Percentiles rank a stretch among this genome's conserved stretches.
Conservation (phyloP, 2,888 invertebrate species). For the Rhingia campestris region DNA sequence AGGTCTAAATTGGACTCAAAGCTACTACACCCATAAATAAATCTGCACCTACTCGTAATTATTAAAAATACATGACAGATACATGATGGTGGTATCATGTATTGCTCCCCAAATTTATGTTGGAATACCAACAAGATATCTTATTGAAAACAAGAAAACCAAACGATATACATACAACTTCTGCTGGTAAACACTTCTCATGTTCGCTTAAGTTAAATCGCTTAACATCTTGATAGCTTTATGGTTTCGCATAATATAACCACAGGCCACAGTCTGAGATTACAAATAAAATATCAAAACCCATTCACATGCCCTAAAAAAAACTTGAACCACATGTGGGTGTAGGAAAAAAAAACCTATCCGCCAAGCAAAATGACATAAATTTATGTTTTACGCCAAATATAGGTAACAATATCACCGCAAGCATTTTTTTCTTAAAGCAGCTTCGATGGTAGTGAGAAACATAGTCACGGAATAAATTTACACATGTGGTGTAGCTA, state of each 20-base stretch:
- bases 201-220: not conserved
- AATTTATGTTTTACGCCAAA: conserved; percentile 35
- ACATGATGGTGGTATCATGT: no score
- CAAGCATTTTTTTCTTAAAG: conserved; percentile 34
- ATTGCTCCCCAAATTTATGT: no score
- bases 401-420: conserved; percentile 37
- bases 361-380: conserved; percentile 29
- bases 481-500: not conserved
- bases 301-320: not conserved
- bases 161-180: not conserved
- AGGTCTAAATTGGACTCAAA: no score
- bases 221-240: conserved; percentile 15
- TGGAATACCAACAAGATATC: not conserved
- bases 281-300: not conserved
- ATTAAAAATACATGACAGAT: no score
- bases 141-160: not conserved
- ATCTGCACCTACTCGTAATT: no score
- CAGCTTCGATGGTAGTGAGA: conserved; percentile 6
- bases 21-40: no score
- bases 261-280: conserved; percentile 18
- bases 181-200: not conserved
- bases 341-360: conserved; percentile 28
- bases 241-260: conserved; percentile 4
- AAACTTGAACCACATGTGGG: conserved; percentile 25
- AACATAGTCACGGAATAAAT: conserved; percentile 22